These are phyloP conservation scores for Spea hammondii DNA, from an alignment of 2,797 vertebrate genomes.

Conservation along the genomic window DNA sequence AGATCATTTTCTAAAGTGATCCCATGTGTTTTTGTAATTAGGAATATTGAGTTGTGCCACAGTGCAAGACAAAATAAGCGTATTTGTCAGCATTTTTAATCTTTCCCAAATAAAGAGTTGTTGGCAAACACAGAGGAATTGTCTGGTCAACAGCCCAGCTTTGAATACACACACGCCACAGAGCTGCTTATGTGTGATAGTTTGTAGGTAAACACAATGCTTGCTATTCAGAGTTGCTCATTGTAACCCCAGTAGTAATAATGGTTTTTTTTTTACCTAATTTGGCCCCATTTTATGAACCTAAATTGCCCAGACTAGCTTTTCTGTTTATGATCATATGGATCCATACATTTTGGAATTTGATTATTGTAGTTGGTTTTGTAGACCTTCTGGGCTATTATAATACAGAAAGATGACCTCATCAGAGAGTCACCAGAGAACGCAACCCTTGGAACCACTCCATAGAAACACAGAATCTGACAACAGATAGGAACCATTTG, in stretches of 20 bases:
- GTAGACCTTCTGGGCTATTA: too few species aligned
- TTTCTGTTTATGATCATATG: too few species aligned
- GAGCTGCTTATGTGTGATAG: constrained; percentile 67
- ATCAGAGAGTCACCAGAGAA: too few species aligned
- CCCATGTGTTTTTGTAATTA: constrained; percentile 67
- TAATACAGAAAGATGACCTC: too few species aligned
- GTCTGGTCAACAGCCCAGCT: constrained; percentile 80
- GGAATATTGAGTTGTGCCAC: constrained; percentile 68
- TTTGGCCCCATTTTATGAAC: constrained; percentile 60
- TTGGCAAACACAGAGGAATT: constrained; percentile 72
- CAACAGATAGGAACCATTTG: too few species aligned
- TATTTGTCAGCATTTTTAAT: constrained; percentile 90
- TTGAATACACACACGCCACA: constrained; percentile 74
- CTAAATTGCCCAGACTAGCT: too few species aligned
- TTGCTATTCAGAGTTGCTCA: constrained; percentile 70
- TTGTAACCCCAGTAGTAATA: constrained; percentile 72
- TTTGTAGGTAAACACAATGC: constrained; percentile 69
- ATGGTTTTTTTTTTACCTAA: constrained; percentile 79
- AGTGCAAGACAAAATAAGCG: constrained; percentile 79
- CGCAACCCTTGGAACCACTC: too few species aligned
- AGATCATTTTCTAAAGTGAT: constrained; percentile 49
- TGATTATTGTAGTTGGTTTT: too few species aligned
- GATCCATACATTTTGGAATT: too few species aligned
- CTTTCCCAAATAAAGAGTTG: constrained; percentile 79
- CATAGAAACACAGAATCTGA: too few species aligned